A percentile compares a stretch with the other conserved stretches of the same genome.
Evolutionary conservation across 2,797 vertebrate species (phyloP).

Genomic region (Cryptoprocta ferox): DNA sequence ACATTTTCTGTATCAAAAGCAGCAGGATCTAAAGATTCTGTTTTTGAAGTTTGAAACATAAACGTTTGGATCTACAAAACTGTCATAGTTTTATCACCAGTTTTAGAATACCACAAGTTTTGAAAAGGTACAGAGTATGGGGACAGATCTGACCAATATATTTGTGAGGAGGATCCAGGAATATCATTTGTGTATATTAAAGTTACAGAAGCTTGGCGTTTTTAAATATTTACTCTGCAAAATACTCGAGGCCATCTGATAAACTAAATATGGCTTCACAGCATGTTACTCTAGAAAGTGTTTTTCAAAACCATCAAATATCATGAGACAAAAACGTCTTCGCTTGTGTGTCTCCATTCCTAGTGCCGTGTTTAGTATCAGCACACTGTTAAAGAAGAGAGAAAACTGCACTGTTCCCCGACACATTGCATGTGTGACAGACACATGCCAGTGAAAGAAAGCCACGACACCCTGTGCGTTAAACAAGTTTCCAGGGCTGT

Average conservation of each 20-base stretch:
- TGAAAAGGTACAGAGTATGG: neutral
- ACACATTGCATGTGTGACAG: neutral
- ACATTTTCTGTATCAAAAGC: neutral
- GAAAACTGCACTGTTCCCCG: neutral
- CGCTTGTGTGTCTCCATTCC: neutral
- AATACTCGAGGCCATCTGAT: slow-evolving; percentile 3
- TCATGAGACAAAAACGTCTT: neutral
- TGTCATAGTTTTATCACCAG: neutral
- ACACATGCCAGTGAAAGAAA: neutral
- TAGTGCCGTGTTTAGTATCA: neutral
- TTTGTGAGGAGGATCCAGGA: neutral
- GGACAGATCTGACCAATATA: neutral
- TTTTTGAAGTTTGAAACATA: neutral
- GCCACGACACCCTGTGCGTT: neutral
- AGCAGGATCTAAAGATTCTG: neutral
- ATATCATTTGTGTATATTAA: neutral
- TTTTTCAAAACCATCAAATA: slow-evolving; percentile 40
- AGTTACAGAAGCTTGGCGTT: neutral
- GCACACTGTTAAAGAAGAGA: neutral
- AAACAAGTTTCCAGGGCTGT: neutral
- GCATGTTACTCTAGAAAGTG: neutral
- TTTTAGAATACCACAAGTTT: neutral
- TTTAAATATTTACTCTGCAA: slow-evolving; percentile 59
- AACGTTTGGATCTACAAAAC: neutral
- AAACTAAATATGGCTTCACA: slow-evolving; percentile 48